These are phyloP conservation scores for Menidia beryllina DNA, from an alignment of 2,113 vertebrate genomes.

Conservation along the genomic window DNA sequence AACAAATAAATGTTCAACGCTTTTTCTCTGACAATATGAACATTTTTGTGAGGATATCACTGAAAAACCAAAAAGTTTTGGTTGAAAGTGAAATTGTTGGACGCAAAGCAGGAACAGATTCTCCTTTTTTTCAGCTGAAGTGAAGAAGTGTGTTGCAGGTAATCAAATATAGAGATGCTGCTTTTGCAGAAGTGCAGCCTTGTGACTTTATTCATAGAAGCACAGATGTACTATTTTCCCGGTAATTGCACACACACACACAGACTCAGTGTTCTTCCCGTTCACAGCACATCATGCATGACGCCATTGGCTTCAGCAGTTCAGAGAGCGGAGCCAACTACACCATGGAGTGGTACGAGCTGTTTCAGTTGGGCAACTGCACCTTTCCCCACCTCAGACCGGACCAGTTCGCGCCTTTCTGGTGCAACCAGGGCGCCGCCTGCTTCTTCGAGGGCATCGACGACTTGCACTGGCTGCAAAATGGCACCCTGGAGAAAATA, in stretches of 20 bases:
- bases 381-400: conserved; percentile 94
- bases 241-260: neutral
- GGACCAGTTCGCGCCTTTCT: conserved; percentile 85
- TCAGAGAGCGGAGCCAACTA: conserved; percentile 86
- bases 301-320: conserved; percentile 94
- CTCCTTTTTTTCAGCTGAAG: neutral
- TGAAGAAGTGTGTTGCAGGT: neutral
- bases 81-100: neutral
- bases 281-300: conserved; percentile 95
- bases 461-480: conserved; percentile 93
- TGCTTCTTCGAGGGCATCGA: conserved; percentile 96
- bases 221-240: neutral
- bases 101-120: neutral
- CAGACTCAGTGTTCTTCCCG: neutral
- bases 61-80: too few relatives aligned
- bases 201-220: conserved; percentile 14
- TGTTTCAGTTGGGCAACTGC: conserved; percentile 98
- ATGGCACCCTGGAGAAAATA: conserved; percentile 91
- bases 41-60: too few relatives aligned
- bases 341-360: conserved; percentile 98
- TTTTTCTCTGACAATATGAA: too few relatives aligned
- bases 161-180: neutral
- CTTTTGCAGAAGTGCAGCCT: conserved; percentile 20
- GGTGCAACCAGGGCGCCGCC: conserved; percentile 99
- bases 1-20: too few relatives aligned